phyloP scores from a whole-genome alignment of 2,888 invertebrate species.

The Cheilosia scutellata region DNA sequence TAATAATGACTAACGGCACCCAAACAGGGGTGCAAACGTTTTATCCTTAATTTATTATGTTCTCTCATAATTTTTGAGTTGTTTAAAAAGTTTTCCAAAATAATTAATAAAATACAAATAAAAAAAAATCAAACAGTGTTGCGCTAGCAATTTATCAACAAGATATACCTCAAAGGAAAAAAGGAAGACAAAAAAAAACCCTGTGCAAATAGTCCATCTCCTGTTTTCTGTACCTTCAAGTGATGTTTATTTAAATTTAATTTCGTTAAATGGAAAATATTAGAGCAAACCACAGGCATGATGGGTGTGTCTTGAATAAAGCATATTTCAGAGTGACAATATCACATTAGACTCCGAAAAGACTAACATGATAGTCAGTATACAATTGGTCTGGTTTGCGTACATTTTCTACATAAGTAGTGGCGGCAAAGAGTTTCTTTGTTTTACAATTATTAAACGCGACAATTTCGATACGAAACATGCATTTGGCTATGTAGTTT shows the following conservation, averaged over 20 bases:
- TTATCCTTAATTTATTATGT: not conserved
- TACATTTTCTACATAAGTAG: slow-evolving; percentile 19
- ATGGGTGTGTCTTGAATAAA: slow-evolving; percentile 38
- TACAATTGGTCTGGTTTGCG: slow-evolving; percentile 25
- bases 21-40: not conserved
- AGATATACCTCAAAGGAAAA: slow-evolving; percentile 2
- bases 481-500: slow-evolving; percentile 18
- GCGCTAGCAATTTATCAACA: slow-evolving; percentile 3
- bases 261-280: not conserved
- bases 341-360: not conserved
- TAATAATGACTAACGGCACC: slow-evolving; percentile 26
- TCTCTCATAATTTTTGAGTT: not conserved
- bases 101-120: not conserved
- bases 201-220: not conserved
- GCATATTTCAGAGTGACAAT: slow-evolving; percentile 10
- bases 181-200: not conserved
- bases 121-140: slow-evolving; percentile 13
- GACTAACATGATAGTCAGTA: slow-evolving; percentile 18
- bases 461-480: slow-evolving; percentile 10
- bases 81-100: not conserved
- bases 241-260: not conserved
- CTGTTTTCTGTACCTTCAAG: not conserved
- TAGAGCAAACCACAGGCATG: not conserved
- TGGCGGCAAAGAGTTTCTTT: slow-evolving; percentile 31
- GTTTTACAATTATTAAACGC: slow-evolving; percentile 11